Evolutionary conservation across 2,888 invertebrate species (phyloP).

Genomic region (Brenthis daphne): DNA sequence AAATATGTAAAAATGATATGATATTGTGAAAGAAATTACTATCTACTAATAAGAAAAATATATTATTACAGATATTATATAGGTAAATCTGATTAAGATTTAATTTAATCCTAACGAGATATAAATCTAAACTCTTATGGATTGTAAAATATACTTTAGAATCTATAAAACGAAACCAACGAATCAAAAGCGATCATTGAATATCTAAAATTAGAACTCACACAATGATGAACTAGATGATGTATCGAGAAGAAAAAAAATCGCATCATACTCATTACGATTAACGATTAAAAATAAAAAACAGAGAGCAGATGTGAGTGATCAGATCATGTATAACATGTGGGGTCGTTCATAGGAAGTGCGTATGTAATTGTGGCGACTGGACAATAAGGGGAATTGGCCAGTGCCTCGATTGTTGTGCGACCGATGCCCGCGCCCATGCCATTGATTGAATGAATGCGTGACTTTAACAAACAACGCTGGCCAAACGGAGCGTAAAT

Average conservation of each 20-base stretch:
- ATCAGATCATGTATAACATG: constrained; percentile 48
- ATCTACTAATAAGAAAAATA: background rate
- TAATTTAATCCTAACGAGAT: no score
- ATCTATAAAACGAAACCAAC: background rate
- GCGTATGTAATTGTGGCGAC: constrained; percentile 76
- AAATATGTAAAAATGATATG: background rate
- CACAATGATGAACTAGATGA: background rate
- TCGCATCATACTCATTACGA: constrained; percentile 25
- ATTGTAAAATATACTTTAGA: no score
- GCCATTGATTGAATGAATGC: constrained; percentile 76
- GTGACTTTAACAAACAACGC: constrained; percentile 71
- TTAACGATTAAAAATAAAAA: constrained; percentile 47
- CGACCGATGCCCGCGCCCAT: constrained; percentile 78
- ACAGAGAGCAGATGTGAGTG: constrained; percentile 64
- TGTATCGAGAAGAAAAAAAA: constrained; percentile 7
- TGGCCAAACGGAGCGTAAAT: constrained; percentile 65
- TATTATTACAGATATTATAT: no score
- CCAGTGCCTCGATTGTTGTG: constrained; percentile 78
- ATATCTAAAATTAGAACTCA: constrained; percentile 14
- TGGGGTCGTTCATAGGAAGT: constrained; percentile 74
- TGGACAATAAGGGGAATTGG: constrained; percentile 80
- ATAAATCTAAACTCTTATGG: no score
- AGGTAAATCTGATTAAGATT: no score
- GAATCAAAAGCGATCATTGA: constrained; percentile 4
- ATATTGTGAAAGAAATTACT: no score